Base-by-base conservation (phyloP, 2,797 vertebrate species). In the Leptoclinus maculatus region DNA sequence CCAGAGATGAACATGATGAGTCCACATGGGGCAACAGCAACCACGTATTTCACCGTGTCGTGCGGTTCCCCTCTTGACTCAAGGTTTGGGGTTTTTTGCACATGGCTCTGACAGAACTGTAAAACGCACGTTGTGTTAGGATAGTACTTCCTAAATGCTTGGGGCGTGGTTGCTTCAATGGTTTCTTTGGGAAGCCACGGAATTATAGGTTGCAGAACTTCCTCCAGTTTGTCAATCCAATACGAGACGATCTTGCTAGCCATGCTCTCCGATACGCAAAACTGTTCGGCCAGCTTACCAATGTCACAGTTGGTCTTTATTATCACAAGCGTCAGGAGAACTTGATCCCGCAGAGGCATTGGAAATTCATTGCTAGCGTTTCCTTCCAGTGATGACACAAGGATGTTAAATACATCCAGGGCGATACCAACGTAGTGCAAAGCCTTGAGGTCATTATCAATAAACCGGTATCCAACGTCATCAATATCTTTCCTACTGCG, bases 1-100 rank as follows among this genome's bases (percentile, higher is more conserved):
- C 38, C 12, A 8, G 78, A 86, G 5, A 75, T 70, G n/a, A 78
- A 81, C 71, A 79, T 78, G 16, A 77, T 83, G 16, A 71, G 66
- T 32, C 74, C 78, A 83, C 84, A 76, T 25, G 71, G 66, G 25
- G 66, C 73, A 34, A 76, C 32, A 43, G 27, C 45, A 2, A 76
- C 74, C n/a, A 76, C 2, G 21, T 71, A 88, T 41, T 71, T 88
- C 27, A 78, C 27, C 7, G 64, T 79, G 27, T 79, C 67, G 56
- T 17, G 62, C 41, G 2, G 58, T 4, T 63, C 16, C 2, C 29
- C 51, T 47, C 43, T 74, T 36, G 86, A 83, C 25, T 74, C 49
- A 23, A 63, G 49, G 19, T 67, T 71, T 57, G 49, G 25, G 19
- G 64, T 2, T 5, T 36, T 66, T 27, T 66, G 29, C 58, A 27